These are phyloP conservation scores for Pedicia rivosa DNA, from an alignment of 2,888 invertebrate genomes.

Conservation along the genomic window DNA sequence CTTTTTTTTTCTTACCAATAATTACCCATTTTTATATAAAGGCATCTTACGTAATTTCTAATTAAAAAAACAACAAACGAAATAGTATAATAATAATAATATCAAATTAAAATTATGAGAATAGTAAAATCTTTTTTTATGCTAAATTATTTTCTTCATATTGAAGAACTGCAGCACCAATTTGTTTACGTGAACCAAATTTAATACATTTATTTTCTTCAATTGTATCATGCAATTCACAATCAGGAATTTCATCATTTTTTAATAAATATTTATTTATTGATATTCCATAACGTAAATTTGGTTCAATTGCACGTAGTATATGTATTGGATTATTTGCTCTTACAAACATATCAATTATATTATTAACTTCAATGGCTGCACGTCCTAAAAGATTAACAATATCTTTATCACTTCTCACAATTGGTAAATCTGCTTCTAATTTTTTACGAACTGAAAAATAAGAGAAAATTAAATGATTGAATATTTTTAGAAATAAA, in stretches of 20 bases:
- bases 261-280: conserved; percentile 22
- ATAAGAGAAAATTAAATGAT: no score
- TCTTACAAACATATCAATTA: conserved; percentile 55
- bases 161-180: conserved; percentile 30
- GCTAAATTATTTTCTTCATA: conserved; percentile 25
- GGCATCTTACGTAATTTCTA: no score
- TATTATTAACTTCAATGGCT: conserved; percentile 31
- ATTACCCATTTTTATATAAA: no score
- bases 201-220: conserved; percentile 31
- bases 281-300: conserved; percentile 39
- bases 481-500: conserved; percentile 25
- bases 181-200: conserved; percentile 34
- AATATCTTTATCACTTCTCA: conserved; percentile 48
- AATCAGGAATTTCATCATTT: conserved; percentile 16
- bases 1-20: no score
- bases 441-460: conserved; percentile 47
- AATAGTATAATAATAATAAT: no score
- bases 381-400: conserved; percentile 32
- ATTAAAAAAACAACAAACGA: no score
- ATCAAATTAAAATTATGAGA: no score
- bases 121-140: no score
- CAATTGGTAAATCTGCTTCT: conserved; percentile 40
- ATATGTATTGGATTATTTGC: conserved; percentile 46
- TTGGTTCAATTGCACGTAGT: conserved; percentile 67
- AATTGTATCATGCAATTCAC: conserved; percentile 12